Percentiles rank a stretch among this genome's conserved stretches.
Evolutionary conservation across 2,797 vertebrate genomes (phyloP).

Genomic region (Syngnathus rostellatus): DNA sequence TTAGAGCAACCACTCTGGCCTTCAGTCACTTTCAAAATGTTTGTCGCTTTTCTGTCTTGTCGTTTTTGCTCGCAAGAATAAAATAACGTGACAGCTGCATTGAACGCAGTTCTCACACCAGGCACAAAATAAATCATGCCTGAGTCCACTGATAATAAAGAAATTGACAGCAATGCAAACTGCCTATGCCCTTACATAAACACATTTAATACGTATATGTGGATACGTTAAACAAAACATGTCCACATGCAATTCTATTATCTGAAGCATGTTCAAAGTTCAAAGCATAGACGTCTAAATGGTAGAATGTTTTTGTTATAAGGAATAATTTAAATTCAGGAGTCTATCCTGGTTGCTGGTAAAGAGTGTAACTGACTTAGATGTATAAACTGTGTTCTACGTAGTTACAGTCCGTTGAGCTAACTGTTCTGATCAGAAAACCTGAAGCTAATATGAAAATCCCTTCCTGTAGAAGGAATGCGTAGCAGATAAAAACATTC

Average conservation of each 20-base stretch:
- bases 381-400: not conserved
- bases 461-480: not conserved
- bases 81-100: not conserved
- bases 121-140: not conserved
- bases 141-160: not conserved
- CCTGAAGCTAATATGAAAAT: not conserved
- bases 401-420: not conserved
- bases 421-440: not conserved
- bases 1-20: no score
- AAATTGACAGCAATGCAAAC: not conserved
- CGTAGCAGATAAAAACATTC: not conserved
- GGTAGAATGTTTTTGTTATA: not conserved
- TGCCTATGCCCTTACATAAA: not conserved
- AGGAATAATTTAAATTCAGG: not conserved
- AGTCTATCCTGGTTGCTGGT: not conserved
- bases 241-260: not conserved
- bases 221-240: not conserved
- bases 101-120: not conserved
- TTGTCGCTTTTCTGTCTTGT: not conserved
- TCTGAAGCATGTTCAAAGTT: not conserved
- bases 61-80: not conserved
- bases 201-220: not conserved
- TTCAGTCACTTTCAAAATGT: no score
- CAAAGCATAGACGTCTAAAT: not conserved
- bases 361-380: not conserved